Evolutionary conservation across 53 echinoderm and acorn worm genomes (phyloP).

Genomic region (Holothuria scabra): DNA sequence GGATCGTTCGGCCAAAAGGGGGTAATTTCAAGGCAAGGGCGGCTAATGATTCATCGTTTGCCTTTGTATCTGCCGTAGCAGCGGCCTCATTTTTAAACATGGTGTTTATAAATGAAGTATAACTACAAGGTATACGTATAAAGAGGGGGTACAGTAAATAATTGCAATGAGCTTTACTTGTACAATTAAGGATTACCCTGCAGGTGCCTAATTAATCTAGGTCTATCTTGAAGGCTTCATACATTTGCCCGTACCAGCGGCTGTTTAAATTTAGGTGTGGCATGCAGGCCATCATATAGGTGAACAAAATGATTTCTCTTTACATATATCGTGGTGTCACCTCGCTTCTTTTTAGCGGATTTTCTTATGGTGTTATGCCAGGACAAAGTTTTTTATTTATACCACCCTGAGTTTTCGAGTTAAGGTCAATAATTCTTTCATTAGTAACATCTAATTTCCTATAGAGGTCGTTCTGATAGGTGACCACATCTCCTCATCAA

Average conservation of each 20-base stretch:
- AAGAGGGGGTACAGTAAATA: too few relatives aligned
- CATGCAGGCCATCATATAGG: slow-evolving; percentile 6
- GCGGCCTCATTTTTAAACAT: background rate
- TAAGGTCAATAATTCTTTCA: too few relatives aligned
- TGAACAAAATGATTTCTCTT: too few relatives aligned
- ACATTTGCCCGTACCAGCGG: background rate
- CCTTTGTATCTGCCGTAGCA: background rate
- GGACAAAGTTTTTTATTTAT: too few relatives aligned
- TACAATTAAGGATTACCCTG: too few relatives aligned
- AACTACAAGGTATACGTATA: too few relatives aligned
- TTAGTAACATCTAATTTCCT: background rate
- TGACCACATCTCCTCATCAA: background rate
- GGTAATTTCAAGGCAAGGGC: slow-evolving; percentile 13
- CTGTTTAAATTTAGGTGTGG: background rate
- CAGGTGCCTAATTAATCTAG: too few relatives aligned
- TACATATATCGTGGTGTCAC: too few relatives aligned
- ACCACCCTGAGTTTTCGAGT: too few relatives aligned
- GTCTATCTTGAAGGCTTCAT: too few relatives aligned
- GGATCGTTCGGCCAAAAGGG: slow-evolving; percentile 41
- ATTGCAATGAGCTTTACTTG: background rate
- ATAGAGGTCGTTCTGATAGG: background rate
- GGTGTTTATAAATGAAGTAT: too few relatives aligned
- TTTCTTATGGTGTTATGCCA: background rate
- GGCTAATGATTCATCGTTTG: background rate
- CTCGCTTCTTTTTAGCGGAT: background rate